Conservation (phyloP, 1,140 invertebrate species). For the Panagrolaimus sp. region DNA sequence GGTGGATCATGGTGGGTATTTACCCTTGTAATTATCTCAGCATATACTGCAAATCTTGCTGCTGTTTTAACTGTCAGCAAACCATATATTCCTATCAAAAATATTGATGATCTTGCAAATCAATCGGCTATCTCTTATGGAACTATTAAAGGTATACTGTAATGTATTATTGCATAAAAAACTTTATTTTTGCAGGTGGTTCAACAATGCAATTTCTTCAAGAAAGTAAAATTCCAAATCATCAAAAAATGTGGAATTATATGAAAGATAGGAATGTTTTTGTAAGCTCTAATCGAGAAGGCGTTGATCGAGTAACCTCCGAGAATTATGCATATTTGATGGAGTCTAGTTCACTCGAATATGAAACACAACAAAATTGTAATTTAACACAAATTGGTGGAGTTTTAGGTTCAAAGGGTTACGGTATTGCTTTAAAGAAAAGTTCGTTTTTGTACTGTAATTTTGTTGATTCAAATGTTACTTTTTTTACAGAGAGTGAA, state of each 20-base stretch:
- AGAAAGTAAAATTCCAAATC: constrained; percentile 32
- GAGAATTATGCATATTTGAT: constrained; percentile 95
- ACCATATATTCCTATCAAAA: constrained; percentile 92
- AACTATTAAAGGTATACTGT: constrained; percentile 83
- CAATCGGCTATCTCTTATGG: constrained; percentile 90
- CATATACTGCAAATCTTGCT: constrained; percentile 93
- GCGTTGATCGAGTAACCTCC: constrained; percentile 73
- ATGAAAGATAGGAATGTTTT: constrained; percentile 84
- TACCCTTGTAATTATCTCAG: constrained; percentile 93
- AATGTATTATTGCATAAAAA: constrained; percentile 78
- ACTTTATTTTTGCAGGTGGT: constrained; percentile 89
- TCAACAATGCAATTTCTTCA: constrained; percentile 60
- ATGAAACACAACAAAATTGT: constrained; percentile 86
- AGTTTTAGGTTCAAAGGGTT: constrained; percentile 79
- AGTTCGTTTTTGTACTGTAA: constrained; percentile 21
- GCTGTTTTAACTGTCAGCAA: constrained; percentile 85
- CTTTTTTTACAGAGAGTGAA: constrained; percentile 46
- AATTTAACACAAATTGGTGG: constrained; percentile 96
- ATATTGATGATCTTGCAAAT: constrained; percentile 82
- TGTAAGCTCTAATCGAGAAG: constrained; percentile 79
- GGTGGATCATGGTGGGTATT: constrained; percentile 99
- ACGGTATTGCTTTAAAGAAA: constrained; percentile 63
- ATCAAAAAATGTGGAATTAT: constrained; percentile 79
- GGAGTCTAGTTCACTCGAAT: constrained; percentile 83
- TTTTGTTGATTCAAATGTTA: constrained; percentile 5